Conservation (phyloP, 2,797 vertebrate species). For the Mus caroli region DNA sequence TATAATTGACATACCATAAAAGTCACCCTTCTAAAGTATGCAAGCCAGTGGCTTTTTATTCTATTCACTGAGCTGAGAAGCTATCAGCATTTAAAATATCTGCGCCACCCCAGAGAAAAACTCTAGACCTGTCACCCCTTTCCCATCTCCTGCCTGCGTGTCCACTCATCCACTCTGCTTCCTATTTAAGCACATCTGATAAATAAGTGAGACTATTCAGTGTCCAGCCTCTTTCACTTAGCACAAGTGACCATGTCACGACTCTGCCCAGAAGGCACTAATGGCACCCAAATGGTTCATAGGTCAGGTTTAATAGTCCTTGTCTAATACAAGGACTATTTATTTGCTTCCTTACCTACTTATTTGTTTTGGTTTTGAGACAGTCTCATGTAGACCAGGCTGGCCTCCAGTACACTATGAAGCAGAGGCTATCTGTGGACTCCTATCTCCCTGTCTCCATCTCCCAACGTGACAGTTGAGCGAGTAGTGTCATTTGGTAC, state of each 20-base stretch:
- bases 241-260: not conserved
- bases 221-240: not conserved
- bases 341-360: not conserved
- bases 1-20: not conserved
- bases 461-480: not conserved
- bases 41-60: not conserved
- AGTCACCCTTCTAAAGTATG: not conserved
- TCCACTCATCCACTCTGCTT: not conserved
- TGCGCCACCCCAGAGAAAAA: not conserved
- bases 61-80: not conserved
- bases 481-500: not conserved
- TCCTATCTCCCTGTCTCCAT: not conserved
- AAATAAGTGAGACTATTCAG: not conserved
- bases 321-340: not conserved
- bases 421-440: not conserved
- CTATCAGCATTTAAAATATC: not conserved
- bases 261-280: not conserved
- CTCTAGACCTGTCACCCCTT: not conserved
- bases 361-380: not conserved
- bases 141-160: not conserved
- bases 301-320: not conserved
- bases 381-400: not conserved
- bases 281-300: not conserved
- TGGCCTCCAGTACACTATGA: not conserved
- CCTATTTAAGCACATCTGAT: not conserved